These are phyloP conservation scores for Agonum fuliginosum DNA, from an alignment of 2,888 invertebrate genomes.

Conservation along the genomic window DNA sequence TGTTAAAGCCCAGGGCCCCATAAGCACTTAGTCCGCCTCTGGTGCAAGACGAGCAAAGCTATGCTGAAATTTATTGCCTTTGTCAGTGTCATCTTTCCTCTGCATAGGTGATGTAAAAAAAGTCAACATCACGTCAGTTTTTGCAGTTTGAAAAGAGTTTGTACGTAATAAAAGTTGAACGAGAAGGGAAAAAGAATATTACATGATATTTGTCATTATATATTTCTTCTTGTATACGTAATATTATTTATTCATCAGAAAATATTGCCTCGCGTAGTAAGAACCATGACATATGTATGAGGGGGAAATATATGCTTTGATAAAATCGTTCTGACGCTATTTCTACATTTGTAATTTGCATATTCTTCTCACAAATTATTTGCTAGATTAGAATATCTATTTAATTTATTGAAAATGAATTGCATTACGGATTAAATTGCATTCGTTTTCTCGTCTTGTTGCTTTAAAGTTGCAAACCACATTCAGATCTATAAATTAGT, in stretches of 20 bases:
- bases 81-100: slow-evolving; percentile 6
- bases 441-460: neutral
- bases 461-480: neutral
- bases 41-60: too few species aligned
- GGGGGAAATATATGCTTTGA: slow-evolving; percentile 1
- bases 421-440: neutral
- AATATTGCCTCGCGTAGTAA: neutral
- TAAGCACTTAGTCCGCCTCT: too few species aligned
- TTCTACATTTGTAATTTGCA: slow-evolving; percentile 20
- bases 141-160: neutral
- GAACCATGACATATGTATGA: slow-evolving; percentile 21
- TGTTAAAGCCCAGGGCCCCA: too few species aligned
- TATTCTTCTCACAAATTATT: neutral
- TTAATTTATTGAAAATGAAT: neutral
- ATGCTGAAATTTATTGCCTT: neutral
- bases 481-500: too few species aligned
- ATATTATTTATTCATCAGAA: slow-evolving; percentile 25
- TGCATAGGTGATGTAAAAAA: neutral
- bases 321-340: slow-evolving; percentile 18
- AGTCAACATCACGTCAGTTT: neutral
- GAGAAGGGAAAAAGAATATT: neutral
- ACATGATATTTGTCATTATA: slow-evolving; percentile 6
- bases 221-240: slow-evolving; percentile 11
- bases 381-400: neutral
- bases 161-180: neutral